These are phyloP conservation scores for Drosophila virilis DNA, from an alignment of 1,140 invertebrate genomes.

Conservation along the genomic window DNA sequence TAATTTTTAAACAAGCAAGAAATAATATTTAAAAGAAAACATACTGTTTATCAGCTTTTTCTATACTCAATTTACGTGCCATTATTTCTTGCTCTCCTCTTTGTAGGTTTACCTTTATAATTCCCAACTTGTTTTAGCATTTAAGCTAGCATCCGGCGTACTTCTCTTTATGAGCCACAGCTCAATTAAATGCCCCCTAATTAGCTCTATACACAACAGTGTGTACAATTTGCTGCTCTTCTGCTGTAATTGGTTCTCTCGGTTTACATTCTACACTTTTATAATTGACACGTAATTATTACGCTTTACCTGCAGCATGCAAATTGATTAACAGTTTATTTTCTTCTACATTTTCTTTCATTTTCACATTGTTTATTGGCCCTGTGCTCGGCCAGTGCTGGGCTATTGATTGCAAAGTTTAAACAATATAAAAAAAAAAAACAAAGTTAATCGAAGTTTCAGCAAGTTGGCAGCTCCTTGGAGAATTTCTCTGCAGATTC, in stretches of 20 bases:
- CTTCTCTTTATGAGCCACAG: too few relatives aligned
- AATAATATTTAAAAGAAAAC: too few relatives aligned
- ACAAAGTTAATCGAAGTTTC: conserved; percentile 2
- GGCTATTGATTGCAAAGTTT: background rate
- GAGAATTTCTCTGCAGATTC: conserved; percentile 21
- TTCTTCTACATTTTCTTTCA: conserved; percentile 1
- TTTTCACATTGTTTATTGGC: conserved; percentile 2
- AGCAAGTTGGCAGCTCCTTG: conserved; percentile 7
- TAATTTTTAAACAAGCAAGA: too few relatives aligned
- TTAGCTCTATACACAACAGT: background rate
- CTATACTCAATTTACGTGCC: too few relatives aligned
- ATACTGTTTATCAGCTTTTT: too few relatives aligned
- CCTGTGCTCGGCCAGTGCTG: too few relatives aligned
- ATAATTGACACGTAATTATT: conserved; percentile 49
- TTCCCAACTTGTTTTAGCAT: too few relatives aligned
- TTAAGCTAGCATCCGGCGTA: too few relatives aligned
- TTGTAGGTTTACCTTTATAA: too few relatives aligned
- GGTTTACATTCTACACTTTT: conserved; percentile 31
- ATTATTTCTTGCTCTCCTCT: too few relatives aligned
- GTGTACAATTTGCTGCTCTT: background rate
- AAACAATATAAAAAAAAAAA: background rate
- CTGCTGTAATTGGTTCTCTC: conserved; percentile 24
- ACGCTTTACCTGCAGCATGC: conserved; percentile 26
- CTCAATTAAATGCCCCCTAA: background rate
- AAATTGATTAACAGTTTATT: conserved; percentile 38